These are phyloP conservation scores for Pentamera pediparva DNA, from an alignment of 53 echinoderm and acorn worm genomes.

Conservation along the genomic window DNA sequence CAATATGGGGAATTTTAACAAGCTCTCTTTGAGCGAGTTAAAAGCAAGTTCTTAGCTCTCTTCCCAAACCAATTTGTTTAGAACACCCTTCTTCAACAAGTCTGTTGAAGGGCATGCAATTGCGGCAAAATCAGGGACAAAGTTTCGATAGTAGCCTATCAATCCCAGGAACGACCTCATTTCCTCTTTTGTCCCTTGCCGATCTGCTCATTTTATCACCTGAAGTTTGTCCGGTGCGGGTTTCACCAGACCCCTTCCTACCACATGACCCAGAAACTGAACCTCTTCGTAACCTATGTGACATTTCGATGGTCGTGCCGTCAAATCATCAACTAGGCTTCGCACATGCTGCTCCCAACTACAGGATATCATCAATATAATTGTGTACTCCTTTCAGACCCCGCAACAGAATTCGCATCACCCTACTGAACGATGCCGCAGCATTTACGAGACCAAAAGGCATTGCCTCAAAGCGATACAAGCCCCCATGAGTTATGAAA, in stretches of 20 bases:
- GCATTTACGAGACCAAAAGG: constrained; percentile 48
- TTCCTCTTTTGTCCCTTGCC: constrained; percentile 1
- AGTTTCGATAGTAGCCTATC: constrained; percentile 6
- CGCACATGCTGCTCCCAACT: constrained; percentile 44
- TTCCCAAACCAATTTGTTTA: constrained; percentile 32
- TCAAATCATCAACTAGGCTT: constrained; percentile 21
- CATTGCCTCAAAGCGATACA: constrained; percentile 30
- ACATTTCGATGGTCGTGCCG: constrained; percentile 27
- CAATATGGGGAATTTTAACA: constrained; percentile 16
- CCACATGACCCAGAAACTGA: constrained; percentile 43
- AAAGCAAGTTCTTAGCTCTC: constrained; percentile 28
- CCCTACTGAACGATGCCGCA: constrained; percentile 36
- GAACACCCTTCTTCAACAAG: not conserved
- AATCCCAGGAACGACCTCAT: constrained; percentile 3
- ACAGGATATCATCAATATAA: constrained; percentile 42
- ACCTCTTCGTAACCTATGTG: constrained; percentile 17
- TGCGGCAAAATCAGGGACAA: constrained; percentile 23
- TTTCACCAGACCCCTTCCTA: constrained; percentile 27
- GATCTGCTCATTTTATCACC: not conserved
- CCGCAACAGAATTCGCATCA: constrained; percentile 34
- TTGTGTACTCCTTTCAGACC: constrained; percentile 33
- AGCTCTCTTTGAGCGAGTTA: constrained; percentile 26
- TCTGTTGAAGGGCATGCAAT: constrained; percentile 19
- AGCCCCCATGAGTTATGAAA: constrained; percentile 33
- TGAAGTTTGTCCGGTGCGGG: constrained; percentile 36